Percentiles rank a stretch among this genome's conserved stretches.
Evolutionary conservation across 2,797 vertebrate genomes (phyloP).

Genomic region (Malurus leucopterus): DNA sequence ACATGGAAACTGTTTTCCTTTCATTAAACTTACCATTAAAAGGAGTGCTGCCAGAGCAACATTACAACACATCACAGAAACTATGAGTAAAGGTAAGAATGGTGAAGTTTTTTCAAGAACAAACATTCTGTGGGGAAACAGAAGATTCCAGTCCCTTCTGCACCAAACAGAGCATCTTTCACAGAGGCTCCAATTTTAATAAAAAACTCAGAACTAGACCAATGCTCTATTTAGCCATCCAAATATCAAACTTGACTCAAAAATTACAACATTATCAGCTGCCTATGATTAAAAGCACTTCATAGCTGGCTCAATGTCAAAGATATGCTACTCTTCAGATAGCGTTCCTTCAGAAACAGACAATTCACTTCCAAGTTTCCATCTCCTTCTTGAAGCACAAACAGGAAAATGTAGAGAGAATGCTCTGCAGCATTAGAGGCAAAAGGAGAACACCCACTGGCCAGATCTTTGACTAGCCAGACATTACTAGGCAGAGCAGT

Average conservation of each 20-base stretch:
- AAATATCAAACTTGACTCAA: slow-evolving; percentile 4
- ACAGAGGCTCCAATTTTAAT: background rate
- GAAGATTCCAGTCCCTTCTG: background rate
- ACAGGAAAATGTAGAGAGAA: background rate
- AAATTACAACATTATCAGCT: background rate
- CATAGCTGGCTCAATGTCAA: background rate
- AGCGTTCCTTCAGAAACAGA: background rate
- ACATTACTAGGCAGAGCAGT: background rate
- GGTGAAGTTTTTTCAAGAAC: background rate
- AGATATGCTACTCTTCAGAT: background rate
- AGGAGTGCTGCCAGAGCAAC: background rate
- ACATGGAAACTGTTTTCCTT: background rate
- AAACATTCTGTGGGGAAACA: background rate
- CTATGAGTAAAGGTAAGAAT: background rate
- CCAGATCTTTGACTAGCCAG: background rate
- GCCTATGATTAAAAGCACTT: background rate
- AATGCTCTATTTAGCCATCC: slow-evolving; percentile 15
- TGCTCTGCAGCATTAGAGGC: background rate
- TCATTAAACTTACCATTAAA: background rate
- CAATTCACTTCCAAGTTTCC: background rate
- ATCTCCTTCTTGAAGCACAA: background rate
- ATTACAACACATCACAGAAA: background rate
- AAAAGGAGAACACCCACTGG: background rate
- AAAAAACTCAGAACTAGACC: background rate
- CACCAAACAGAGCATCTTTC: background rate